Evolutionary conservation across 2,797 vertebrate genomes (phyloP).

Genomic region (Epinephelus coioides): DNA sequence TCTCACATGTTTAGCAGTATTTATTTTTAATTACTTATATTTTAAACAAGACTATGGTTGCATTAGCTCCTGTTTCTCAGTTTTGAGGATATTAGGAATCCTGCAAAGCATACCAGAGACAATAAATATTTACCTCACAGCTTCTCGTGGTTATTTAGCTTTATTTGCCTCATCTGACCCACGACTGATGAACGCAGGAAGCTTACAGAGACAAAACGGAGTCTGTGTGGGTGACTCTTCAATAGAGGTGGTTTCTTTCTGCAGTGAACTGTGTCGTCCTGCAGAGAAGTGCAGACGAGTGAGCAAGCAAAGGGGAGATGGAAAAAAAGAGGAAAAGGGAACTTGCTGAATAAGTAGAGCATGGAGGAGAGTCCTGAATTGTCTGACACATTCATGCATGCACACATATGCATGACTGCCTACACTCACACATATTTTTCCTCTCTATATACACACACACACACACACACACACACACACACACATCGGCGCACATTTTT

Average conservation of each 20-base stretch:
- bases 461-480: constrained; percentile 16
- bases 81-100: constrained; percentile 39
- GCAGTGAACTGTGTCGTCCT: constrained; percentile 64
- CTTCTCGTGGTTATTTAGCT: constrained; percentile 56
- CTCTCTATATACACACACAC: constrained; percentile 8
- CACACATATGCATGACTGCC: constrained; percentile 53
- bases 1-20: not conserved
- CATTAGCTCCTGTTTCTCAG: constrained; percentile 4
- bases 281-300: constrained; percentile 46
- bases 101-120: constrained; percentile 35
- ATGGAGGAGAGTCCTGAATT: constrained; percentile 53
- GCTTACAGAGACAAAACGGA: constrained; percentile 60
- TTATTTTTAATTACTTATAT: not conserved
- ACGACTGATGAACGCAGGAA: constrained; percentile 54
- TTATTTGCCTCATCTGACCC: constrained; percentile 48
- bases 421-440: constrained; percentile 12
- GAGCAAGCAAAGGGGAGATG: constrained; percentile 36
- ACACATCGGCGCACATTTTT: constrained; percentile 42
- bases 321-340: constrained; percentile 44
- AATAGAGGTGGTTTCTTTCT: constrained; percentile 60
- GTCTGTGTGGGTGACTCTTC: constrained; percentile 63
- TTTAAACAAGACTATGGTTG: not conserved
- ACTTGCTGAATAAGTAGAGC: constrained; percentile 69
- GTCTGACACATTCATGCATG: constrained; percentile 54
- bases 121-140: constrained; percentile 70